These are phyloP conservation scores for Darevskia mixta DNA, from an alignment of 2,797 vertebrate genomes.

Conservation along the genomic window DNA sequence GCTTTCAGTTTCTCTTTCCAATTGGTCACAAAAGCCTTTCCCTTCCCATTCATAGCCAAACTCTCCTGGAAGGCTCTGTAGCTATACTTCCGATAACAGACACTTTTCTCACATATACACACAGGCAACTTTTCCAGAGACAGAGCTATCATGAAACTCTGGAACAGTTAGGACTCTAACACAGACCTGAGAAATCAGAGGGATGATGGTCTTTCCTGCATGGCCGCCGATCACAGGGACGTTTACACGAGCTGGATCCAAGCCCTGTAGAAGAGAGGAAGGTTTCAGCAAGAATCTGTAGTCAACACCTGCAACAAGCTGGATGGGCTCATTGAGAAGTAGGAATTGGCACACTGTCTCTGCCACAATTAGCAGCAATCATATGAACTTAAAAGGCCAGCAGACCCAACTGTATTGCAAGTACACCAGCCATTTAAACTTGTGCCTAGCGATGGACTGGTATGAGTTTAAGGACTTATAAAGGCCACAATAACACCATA, in stretches of 20 bases:
- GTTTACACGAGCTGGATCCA: constrained; percentile 93
- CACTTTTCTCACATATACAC: not conserved
- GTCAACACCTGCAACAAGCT: not conserved
- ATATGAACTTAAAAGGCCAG: no score
- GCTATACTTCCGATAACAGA: not conserved
- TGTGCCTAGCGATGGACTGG: no score
- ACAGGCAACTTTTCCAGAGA: not conserved
- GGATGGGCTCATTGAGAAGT: not conserved
- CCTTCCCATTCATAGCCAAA: not conserved
- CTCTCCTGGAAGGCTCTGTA: not conserved
- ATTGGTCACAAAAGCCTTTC: not conserved
- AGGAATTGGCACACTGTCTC: not conserved
- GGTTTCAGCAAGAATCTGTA: not conserved
- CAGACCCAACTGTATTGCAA: rapidly evolving
- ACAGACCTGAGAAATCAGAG: constrained; percentile 92
- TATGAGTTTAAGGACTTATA: no score
- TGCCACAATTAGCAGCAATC: not conserved
- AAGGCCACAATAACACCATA: no score
- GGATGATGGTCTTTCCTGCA: constrained; percentile 97
- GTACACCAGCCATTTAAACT: no score
- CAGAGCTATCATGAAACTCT: not conserved
- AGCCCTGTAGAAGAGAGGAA: constrained; percentile 78
- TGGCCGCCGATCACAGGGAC: constrained; percentile 96
- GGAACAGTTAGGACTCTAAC: not conserved
- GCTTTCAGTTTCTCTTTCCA: not conserved